These are phyloP conservation scores for Brassicogethes aeneus DNA, from an alignment of 2,888 invertebrate species.

Conservation along the genomic window DNA sequence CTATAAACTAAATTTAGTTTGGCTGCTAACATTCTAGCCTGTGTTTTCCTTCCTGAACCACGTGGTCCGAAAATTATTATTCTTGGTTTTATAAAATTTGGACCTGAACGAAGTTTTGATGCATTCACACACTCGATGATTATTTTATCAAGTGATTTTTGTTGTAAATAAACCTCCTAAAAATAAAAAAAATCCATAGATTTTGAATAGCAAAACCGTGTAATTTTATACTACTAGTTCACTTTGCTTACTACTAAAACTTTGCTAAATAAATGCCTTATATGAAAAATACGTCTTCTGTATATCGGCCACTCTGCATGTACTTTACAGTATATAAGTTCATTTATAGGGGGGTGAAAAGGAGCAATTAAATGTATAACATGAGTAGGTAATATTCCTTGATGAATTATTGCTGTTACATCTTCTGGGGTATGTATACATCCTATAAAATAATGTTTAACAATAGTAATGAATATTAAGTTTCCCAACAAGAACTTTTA, in stretches of 20 bases:
- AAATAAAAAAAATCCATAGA: too few species aligned
- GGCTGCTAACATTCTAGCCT: slow-evolving; percentile 44
- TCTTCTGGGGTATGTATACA: slow-evolving; percentile 41
- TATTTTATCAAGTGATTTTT: slow-evolving; percentile 33
- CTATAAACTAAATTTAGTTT: slow-evolving; percentile 48
- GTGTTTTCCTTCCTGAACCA: slow-evolving; percentile 49
- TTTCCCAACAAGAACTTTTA: too few species aligned
- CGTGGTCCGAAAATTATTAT: slow-evolving; percentile 51
- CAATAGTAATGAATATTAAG: too few species aligned
- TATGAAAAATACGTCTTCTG: slow-evolving; percentile 30
- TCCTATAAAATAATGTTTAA: slow-evolving; percentile 31
- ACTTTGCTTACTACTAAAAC: slow-evolving; percentile 15
- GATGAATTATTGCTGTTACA: slow-evolving; percentile 39
- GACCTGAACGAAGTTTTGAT: slow-evolving; percentile 31
- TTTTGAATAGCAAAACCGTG: too few species aligned
- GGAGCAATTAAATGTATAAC: slow-evolving; percentile 42
- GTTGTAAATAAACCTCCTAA: slow-evolving; percentile 36
- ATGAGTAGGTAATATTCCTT: slow-evolving; percentile 45
- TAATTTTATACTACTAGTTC: too few species aligned
- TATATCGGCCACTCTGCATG: slow-evolving; percentile 32
- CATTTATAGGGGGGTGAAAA: slow-evolving; percentile 29
- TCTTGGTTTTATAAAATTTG: slow-evolving; percentile 48
- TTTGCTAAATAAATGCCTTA: slow-evolving; percentile 37
- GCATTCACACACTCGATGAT: slow-evolving; percentile 35
- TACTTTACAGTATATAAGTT: slow-evolving; percentile 35